Evolutionary conservation across 1,140 invertebrate genomes (phyloP).

Genomic region (Ostrea denselamellosa): DNA sequence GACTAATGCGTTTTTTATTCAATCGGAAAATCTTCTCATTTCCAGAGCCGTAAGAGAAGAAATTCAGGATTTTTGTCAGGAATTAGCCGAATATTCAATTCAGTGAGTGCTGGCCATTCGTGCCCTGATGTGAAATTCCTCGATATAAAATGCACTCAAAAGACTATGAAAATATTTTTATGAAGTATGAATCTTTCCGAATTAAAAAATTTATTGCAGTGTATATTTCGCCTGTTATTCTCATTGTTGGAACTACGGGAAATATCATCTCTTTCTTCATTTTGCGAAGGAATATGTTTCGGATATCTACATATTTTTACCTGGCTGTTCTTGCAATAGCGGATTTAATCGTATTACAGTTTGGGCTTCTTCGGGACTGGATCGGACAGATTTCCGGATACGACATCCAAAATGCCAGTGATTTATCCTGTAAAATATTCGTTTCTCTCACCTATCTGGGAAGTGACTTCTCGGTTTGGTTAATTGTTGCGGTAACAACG

Average conservation of each 20-base stretch:
- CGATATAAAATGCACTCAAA: background rate
- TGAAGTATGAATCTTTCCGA: slow-evolving; percentile 62
- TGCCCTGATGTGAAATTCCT: background rate
- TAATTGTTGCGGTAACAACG: slow-evolving; percentile 76
- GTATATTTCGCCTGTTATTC: slow-evolving; percentile 68
- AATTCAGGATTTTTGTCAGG: background rate
- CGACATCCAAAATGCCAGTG: slow-evolving; percentile 60
- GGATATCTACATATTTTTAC: slow-evolving; percentile 74
- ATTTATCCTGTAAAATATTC: slow-evolving; percentile 71
- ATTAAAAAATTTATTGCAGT: slow-evolving; percentile 66
- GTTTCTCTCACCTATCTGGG: slow-evolving; percentile 68
- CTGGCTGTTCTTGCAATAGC: slow-evolving; percentile 69
- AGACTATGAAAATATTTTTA: slow-evolving; percentile 48
- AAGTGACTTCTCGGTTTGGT: slow-evolving; percentile 75
- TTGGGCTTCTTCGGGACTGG: slow-evolving; percentile 73
- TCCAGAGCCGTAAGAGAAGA: background rate
- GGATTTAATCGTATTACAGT: slow-evolving; percentile 72
- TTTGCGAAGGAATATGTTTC: slow-evolving; percentile 59
- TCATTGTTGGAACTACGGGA: slow-evolving; percentile 73
- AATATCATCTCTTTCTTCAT: slow-evolving; percentile 73
- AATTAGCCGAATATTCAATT: no score
- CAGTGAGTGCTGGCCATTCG: no score
- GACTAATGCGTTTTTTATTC: slow-evolving; percentile 22
- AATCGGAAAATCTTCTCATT: slow-evolving; percentile 20
- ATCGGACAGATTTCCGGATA: slow-evolving; percentile 63